Base-by-base conservation (phyloP, 2,113 vertebrate species). In the Chamaetylas fuelleborni region DNA sequence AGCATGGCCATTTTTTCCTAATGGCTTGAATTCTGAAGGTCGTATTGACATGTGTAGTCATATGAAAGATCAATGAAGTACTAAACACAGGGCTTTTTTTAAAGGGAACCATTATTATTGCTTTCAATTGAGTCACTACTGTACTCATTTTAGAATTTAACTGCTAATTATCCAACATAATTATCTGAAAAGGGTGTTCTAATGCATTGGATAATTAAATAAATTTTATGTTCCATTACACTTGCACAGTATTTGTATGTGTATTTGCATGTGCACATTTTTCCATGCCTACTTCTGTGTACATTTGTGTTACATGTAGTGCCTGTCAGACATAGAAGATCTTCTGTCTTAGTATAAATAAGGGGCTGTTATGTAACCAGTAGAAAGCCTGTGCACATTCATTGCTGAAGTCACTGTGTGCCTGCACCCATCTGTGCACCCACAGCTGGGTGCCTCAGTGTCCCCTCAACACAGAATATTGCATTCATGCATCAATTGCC, bases 21-120 rank as follows among this genome's bases (percentile, higher is more conserved):
- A 84, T 93, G 93, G 66, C 69, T 88, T 94, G 77, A 79, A 86
- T 58, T 92, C 85, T 88, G 81, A 93, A 94, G 87, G 84, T 96
- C 51, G 0, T 95, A 94, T 89, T 86, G 95, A 94, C 58, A 42
- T 94, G 86, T 70, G 53, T 83, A 79, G 88, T 81, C 80, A 76
- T 86, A 79, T 58, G 80, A 95, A 94, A 94, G 81, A 94, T 88
- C 90, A 92, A 26, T 93, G 40, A 81, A 84, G 29, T 88, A 60
- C 57, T 81, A 74, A 96, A 88, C 58, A 79, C 11, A 7, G 47
- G 22, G 3, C 0, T 5, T 94, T 86, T 38, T 84, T 86, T 81
- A 62, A 71, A 93, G 86, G 82, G 76, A 94, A 31, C 54, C 34
- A 12, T 60, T 93, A 70, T 88, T 83, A 48, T 22, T 92, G 43